Base-by-base conservation (phyloP, 2,888 invertebrate species). In the Plagodis pulveraria region DNA sequence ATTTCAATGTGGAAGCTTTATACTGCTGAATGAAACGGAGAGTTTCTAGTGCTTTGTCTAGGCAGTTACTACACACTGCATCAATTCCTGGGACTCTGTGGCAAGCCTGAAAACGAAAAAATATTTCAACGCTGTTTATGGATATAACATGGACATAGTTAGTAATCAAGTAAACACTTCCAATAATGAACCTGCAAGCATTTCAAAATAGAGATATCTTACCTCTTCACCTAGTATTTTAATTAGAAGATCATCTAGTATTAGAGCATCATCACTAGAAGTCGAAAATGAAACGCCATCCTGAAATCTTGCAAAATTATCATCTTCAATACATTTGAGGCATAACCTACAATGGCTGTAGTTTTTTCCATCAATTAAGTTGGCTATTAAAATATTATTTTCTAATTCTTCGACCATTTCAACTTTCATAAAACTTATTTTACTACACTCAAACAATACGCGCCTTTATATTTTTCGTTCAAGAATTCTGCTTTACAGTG, bases 281-380 rank as follows among this genome's bases (percentile, higher is more conserved):
- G 82, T 75, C 40, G 80, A 56, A 2, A 54, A 63, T 6, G 62
- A 53, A 5, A 89, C 78, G 41, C 72, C 70, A 66, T 91, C 89
- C 8, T 80, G 69, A 53, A 90, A 83, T 43, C 77, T 77, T n/a
- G 87, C 83, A 46, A 82, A 89, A 12, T 75, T 68, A 35, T 80
- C 63, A 12, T 73, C 76, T 49, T 76, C 65, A 42, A 89, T 81
- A 54, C 62, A 65, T 55, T 78, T 78, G 47, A 90, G 67, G 69
- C 91, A 91, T 86, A 91, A 86, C 85, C 91, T 89, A 69, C 91
- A 91, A 78, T 91, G 81, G 53, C 82, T 88, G 58, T 76, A 85
- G 36, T 71, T 76, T 47, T 86, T 86, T 65, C 82, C 80, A 46
- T 74, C 83, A 6, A 90, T 62, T 41, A 91, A 74, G 69, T 87